Evolutionary conservation across 2,113 vertebrate species (phyloP).

Genomic region (Ciconia stormi): DNA sequence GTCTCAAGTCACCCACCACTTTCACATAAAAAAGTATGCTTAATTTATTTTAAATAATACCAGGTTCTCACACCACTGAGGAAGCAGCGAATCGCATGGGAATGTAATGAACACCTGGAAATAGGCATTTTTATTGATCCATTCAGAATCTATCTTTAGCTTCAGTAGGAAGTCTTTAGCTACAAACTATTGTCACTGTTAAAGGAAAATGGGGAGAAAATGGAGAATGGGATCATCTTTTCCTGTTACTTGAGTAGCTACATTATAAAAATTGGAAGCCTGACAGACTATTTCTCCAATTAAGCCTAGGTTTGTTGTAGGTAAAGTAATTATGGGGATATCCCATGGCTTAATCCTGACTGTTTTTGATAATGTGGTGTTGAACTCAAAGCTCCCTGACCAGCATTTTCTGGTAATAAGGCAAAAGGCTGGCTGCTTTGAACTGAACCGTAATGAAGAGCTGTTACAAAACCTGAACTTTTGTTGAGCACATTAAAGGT

Average conservation of each 20-base stretch:
- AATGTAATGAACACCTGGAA: not conserved
- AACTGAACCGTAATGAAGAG: not conserved
- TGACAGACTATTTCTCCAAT: not conserved
- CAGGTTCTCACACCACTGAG: not conserved
- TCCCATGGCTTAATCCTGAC: not conserved
- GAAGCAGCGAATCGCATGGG: not conserved
- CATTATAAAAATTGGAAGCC: not conserved
- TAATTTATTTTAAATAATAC: not conserved
- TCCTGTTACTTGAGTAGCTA: not conserved
- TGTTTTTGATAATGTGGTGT: not conserved
- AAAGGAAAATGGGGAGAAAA: not conserved
- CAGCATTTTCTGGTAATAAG: not conserved
- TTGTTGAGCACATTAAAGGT: not conserved
- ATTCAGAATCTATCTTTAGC: not conserved
- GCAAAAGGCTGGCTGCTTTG: constrained; percentile 5
- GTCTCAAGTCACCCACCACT: not conserved
- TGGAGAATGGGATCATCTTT: not conserved
- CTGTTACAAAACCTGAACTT: constrained; percentile 17
- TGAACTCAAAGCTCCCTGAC: constrained; percentile 3
- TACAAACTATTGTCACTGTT: not conserved
- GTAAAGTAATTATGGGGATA: not conserved
- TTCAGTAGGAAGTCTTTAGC: not conserved
- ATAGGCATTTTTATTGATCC: not conserved
- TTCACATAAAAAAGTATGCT: not conserved
- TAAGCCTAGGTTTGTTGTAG: not conserved